Base-by-base conservation (phyloP, 1,140 invertebrate species). In the Conus betulinus region DNA sequence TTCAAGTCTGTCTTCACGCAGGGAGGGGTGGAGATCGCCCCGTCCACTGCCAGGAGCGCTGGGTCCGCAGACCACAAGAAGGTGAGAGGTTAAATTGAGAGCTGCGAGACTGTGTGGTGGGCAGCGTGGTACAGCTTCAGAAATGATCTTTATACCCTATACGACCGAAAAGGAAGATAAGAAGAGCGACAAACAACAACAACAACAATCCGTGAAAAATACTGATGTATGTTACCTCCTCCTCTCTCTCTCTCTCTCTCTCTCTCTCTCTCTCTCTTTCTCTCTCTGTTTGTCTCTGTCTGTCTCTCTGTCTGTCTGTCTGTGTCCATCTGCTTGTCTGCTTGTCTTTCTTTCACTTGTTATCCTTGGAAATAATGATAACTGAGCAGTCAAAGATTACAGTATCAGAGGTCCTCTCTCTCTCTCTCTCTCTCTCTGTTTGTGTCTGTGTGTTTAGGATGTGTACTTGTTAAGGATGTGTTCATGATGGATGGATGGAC, bases 1-100 rank as follows among this genome's bases (percentile, higher is more conserved):
- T 90, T 90, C 76, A 82, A 90, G 52, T 89, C 88, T 27, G 87
- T 93, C 13, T 94, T 91, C 84, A 90, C 89, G 15, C 88, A 93
- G 39, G 92, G 91, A 57, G 89, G 88, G 2, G 90, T 91, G 20
- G 90, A 92, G 85, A 86, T 90, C 3, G 90, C 91, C 1, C 90
- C 92, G 3, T 90, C 92, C 52, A 91, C 91, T 25, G 71, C 90
- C 15, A 89, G 91, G n/a, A 90, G 91, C 84, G n/a, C 78, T 5
- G 90, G 90, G n/a, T 91, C 89, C 27, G 90, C 91, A n/a, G 83
- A 87, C 17, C 83, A n/a, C 4, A 92, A 90, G 88, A 91, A 90
- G 90, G 92, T 93, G 67, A 78, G 27, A 23, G 71, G n/a, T 84
- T 25, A 0, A 6, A 20, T 67, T 4, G 60, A 76, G 39, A 39